Conservation (phyloP, 2,797 vertebrate genomes). For the Petrocephalus sullivani region DNA sequence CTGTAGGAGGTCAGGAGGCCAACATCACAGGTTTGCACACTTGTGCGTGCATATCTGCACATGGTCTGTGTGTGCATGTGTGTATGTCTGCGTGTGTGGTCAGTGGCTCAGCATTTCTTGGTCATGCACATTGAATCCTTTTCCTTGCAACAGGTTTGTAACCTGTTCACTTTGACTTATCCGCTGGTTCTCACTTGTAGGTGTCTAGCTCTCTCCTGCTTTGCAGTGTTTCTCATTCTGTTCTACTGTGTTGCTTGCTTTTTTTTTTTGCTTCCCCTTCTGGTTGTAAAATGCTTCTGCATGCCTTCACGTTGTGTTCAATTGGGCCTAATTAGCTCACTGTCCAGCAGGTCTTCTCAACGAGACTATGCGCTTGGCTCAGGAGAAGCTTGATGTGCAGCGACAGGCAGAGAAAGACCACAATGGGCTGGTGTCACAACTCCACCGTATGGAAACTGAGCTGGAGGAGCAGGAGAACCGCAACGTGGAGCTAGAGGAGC, state of each 20-base stretch:
- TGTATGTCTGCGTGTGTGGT: neutral
- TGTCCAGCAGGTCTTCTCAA: slow-evolving; percentile 66
- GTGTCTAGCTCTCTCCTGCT: neutral
- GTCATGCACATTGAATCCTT: neutral
- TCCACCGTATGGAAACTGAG: slow-evolving; percentile 76
- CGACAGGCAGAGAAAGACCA: slow-evolving; percentile 85
- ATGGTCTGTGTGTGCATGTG: too few species aligned
- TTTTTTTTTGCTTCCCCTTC: neutral
- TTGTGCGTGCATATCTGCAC: neutral
- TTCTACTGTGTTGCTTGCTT: neutral
- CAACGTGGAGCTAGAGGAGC: slow-evolving; percentile 63
- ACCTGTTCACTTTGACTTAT: neutral
- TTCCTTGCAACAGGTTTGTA: neutral
- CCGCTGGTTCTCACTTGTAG: neutral
- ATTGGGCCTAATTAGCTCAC: neutral
- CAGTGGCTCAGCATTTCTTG: neutral
- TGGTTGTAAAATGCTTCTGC: neutral
- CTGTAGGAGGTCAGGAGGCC: neutral
- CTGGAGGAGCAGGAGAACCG: slow-evolving; percentile 80
- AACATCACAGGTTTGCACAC: neutral
- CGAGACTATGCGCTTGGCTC: slow-evolving; percentile 73
- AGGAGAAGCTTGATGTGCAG: slow-evolving; percentile 77
- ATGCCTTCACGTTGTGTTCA: neutral
- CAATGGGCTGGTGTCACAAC: slow-evolving; percentile 65
- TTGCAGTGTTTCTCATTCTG: neutral